Evolutionary conservation across 2,888 invertebrate species (phyloP).

Genomic region (Watsonalla cultraria): DNA sequence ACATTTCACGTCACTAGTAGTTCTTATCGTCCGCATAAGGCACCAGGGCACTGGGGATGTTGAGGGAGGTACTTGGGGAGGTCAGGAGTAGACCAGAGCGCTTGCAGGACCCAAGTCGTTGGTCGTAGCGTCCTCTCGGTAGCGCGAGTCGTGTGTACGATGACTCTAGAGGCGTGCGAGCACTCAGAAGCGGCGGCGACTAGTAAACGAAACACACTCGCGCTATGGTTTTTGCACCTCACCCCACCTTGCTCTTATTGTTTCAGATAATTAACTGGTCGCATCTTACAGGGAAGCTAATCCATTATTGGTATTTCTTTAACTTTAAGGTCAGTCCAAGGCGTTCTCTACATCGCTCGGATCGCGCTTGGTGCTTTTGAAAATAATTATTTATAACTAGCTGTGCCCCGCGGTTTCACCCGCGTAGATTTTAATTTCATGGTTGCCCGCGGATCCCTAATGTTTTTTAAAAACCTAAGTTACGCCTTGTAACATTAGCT

Average conservation of each 20-base stretch:
- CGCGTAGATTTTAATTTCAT: no score
- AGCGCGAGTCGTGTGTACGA: conserved; percentile 1
- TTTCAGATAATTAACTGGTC: conserved; percentile 51
- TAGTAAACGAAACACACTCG: conserved; percentile 35
- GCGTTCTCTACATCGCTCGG: no score
- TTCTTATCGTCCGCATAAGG: conserved; percentile 50
- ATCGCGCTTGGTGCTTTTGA: no score
- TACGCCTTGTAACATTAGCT: no score
- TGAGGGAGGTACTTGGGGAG: no score
- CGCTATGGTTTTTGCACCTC: conserved; percentile 49
- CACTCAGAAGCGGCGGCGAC: conserved; percentile 35
- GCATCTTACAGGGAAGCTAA: conserved; percentile 39
- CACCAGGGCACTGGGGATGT: background rate
- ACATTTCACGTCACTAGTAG: conserved; percentile 60
- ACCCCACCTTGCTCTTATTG: conserved; percentile 52
- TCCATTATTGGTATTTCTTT: conserved; percentile 9
- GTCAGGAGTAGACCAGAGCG: no score
- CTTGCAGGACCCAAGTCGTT: background rate
- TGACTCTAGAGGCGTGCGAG: conserved; percentile 36
- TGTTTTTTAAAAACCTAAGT: no score
- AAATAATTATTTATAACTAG: no score
- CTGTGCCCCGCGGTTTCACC: no score
- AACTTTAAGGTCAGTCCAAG: background rate
- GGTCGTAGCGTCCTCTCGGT: conserved; percentile 7
- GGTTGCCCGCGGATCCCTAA: no score